A percentile compares a stretch with the other conserved stretches of the same genome.
These are phyloP conservation scores for Stenodema calcarata DNA, from an alignment of 2,888 invertebrate species.

Conservation along the genomic window DNA sequence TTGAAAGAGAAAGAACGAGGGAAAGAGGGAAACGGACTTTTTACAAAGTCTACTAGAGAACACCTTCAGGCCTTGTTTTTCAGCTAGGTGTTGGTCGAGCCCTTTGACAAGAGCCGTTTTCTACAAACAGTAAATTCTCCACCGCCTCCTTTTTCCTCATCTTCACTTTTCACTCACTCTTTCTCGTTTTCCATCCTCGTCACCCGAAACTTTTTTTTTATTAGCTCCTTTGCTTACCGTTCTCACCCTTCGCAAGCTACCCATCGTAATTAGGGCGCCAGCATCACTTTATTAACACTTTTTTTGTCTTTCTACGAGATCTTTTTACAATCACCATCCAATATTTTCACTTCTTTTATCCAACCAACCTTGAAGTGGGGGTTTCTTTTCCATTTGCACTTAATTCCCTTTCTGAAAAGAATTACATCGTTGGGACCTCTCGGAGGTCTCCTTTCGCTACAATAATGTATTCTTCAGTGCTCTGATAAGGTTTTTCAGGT, in stretches of 20 bases:
- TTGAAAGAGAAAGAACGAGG: neutral
- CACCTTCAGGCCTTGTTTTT: neutral
- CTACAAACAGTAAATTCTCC: neutral
- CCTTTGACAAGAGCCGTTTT: neutral
- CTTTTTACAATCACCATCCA: conserved; percentile 32
- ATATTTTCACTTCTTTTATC: conserved; percentile 33
- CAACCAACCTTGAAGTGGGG: neutral
- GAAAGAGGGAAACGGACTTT: neutral
- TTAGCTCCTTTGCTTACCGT: neutral
- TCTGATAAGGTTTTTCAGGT: conserved; percentile 22
- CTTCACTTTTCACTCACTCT: neutral
- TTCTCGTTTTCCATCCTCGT: neutral
- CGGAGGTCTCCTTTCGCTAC: neutral
- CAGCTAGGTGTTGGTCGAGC: neutral
- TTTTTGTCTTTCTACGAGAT: neutral
- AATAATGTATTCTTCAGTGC: conserved; percentile 18
- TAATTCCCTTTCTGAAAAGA: conserved; percentile 37
- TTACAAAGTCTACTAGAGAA: neutral
- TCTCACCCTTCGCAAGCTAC: neutral
- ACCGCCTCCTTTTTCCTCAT: neutral
- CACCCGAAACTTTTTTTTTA: neutral
- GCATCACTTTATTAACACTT: conserved; percentile 30
- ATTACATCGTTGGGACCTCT: conserved; percentile 15
- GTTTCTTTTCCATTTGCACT: conserved; percentile 36
- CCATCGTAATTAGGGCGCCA: conserved; percentile 22